These are phyloP conservation scores for Macrochelys suwanniensis DNA, from an alignment of 2,797 vertebrate species.

Conservation along the genomic window DNA sequence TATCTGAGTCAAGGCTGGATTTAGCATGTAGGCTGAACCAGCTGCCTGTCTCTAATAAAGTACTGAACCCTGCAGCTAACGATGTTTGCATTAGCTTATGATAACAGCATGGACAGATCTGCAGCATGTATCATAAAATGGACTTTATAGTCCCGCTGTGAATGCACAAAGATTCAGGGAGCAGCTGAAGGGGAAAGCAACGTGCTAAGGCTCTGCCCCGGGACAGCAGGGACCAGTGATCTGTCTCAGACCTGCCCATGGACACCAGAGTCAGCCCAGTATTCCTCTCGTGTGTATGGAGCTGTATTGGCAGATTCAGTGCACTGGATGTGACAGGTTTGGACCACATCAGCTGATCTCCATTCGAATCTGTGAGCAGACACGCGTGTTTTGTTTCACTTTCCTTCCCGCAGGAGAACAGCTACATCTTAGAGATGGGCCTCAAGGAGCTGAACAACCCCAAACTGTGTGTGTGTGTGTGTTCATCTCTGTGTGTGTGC, in stretches of 20 bases:
- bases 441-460: too few species aligned
- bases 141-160: background rate
- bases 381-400: background rate
- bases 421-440: too few species aligned
- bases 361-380: background rate
- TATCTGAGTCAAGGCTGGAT: fast-evolving
- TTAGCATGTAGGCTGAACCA: background rate
- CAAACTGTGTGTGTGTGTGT: background rate
- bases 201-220: fast-evolving
- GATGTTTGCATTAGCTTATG: background rate
- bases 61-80: background rate
- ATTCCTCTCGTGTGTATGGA: background rate
- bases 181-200: conserved; percentile 28
- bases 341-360: too few species aligned
- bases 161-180: fast-evolving
- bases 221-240: background rate
- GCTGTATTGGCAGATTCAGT: background rate
- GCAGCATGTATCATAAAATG: background rate
- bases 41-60: conserved; percentile 39
- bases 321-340: too few species aligned
- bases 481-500: background rate
- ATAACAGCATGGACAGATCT: background rate
- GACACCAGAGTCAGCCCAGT: background rate
- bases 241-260: background rate
- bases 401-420: background rate